Evolutionary conservation across 2,113 vertebrate genomes (phyloP).

Genomic region (Actenoides hombroni): DNA sequence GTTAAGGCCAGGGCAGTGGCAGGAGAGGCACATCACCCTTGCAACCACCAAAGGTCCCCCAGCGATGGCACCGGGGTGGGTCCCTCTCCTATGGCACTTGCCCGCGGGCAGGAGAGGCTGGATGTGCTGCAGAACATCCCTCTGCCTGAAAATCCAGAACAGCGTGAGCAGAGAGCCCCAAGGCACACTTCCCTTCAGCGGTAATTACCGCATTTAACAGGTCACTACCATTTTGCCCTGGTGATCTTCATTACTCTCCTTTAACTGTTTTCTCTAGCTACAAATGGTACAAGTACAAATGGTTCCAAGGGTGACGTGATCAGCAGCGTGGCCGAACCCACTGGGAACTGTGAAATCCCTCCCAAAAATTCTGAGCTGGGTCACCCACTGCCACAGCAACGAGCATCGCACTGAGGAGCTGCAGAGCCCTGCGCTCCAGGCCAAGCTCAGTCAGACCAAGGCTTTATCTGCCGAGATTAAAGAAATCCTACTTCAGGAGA

Average conservation of each 20-base stretch:
- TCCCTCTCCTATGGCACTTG: not conserved
- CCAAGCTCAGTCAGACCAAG: not conserved
- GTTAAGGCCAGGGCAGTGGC: not conserved
- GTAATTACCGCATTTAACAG: not conserved
- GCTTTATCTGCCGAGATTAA: not conserved
- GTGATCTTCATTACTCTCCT: not conserved
- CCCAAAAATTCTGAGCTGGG: not conserved
- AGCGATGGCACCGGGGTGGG: not conserved
- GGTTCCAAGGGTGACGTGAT: not conserved
- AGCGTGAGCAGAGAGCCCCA: too few relatives aligned
- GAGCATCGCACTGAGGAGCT: accelerated
- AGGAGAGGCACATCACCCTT: not conserved
- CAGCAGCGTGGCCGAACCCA: not conserved
- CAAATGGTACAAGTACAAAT: too few relatives aligned
- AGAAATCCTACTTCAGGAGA: not conserved
- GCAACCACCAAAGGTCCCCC: not conserved
- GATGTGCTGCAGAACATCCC: too few relatives aligned
- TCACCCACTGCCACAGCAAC: not conserved
- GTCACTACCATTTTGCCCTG: not conserved
- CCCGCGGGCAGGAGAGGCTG: not conserved
- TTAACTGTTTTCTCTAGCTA: not conserved
- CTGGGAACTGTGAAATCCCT: not conserved
- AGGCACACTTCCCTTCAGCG: not conserved
- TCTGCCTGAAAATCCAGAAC: too few relatives aligned
- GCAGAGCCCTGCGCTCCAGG: not conserved